Conservation (phyloP, 2,113 vertebrate species). For the Anseranas semipalmata region DNA sequence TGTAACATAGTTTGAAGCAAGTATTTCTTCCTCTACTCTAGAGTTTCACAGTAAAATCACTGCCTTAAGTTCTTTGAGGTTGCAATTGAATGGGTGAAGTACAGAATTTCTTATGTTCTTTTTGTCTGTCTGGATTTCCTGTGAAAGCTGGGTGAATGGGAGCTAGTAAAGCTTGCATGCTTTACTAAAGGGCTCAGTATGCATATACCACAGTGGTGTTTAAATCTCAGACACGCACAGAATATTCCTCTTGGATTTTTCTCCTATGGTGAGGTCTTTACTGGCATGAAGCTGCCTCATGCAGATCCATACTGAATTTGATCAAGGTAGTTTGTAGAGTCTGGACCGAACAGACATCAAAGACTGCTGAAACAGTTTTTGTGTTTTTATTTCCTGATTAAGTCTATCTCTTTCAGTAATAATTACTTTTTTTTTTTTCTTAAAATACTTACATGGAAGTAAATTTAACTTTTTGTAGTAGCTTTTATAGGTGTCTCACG, state of each 20-base stretch:
- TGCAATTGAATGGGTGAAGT: background rate
- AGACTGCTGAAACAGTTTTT: background rate
- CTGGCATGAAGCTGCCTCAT: background rate
- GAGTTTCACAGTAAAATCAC: background rate
- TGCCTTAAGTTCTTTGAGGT: background rate
- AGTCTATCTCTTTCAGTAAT: background rate
- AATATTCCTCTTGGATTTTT: background rate
- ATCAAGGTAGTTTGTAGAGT: background rate
- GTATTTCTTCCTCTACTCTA: background rate
- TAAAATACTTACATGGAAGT: background rate
- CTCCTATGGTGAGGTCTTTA: background rate
- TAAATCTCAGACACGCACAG: background rate
- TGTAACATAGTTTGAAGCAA: background rate
- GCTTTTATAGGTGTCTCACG: fast-evolving
- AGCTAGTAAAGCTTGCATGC: background rate
- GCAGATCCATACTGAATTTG: background rate
- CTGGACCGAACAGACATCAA: background rate
- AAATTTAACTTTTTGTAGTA: background rate
- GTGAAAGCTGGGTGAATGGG: background rate
- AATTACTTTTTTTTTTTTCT: background rate
- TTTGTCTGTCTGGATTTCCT: background rate
- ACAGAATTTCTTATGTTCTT: background rate
- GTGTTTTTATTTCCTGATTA: background rate
- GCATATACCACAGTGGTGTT: background rate
- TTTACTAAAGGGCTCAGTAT: background rate